Percentiles rank a stretch among this genome's conserved stretches.
phyloP scores from a whole-genome alignment of 2,113 vertebrate species.

The Onychorhynchus coronatus region DNA sequence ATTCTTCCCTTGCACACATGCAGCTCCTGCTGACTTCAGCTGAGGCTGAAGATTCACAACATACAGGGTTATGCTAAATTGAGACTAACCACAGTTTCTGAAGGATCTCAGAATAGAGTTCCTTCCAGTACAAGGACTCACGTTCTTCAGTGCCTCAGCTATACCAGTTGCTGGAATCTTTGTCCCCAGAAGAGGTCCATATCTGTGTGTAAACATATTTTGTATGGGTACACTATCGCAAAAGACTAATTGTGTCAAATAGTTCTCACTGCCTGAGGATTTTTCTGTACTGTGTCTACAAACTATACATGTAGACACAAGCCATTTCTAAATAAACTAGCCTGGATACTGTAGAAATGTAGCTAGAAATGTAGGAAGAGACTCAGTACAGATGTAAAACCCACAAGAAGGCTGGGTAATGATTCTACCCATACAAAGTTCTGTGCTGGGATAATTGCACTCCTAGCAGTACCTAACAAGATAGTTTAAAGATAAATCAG shows the following conservation, averaged over 20 bases:
- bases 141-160: neutral
- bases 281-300: neutral
- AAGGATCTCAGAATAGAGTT: neutral
- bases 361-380: neutral
- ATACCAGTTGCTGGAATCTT: neutral
- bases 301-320: neutral
- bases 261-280: neutral
- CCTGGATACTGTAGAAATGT: neutral
- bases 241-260: neutral
- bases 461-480: neutral
- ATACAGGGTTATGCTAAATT: neutral
- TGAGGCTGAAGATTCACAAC: neutral
- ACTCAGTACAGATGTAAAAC: neutral
- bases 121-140: neutral
- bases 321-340: neutral
- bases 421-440: neutral
- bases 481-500: neutral
- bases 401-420: neutral
- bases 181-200: neutral
- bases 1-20: constrained; percentile 12
- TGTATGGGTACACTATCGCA: neutral
- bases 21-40: constrained; percentile 32
- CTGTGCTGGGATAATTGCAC: neutral
- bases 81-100: neutral
- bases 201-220: neutral